A percentile compares a stretch with the other conserved stretches of the same genome.
phyloP scores from a whole-genome alignment of 2,888 invertebrate species.

The Dasysyrphus albostriatus region DNA sequence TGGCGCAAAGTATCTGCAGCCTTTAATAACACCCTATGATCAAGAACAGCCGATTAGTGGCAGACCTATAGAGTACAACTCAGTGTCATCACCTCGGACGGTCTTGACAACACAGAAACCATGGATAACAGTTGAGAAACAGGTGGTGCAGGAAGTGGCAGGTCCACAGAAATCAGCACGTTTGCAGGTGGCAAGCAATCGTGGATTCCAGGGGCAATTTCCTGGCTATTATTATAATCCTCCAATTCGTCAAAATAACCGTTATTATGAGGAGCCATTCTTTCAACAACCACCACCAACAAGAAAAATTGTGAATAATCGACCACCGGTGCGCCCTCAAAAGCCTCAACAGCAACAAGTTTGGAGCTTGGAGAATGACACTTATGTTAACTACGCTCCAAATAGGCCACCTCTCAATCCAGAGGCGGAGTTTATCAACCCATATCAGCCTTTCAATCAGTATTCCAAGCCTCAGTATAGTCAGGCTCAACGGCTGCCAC shows the following conservation, averaged over 20 bases:
- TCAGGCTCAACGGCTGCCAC: slow-evolving; percentile 67
- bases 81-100: slow-evolving; percentile 87
- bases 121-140: slow-evolving; percentile 80
- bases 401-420: slow-evolving; percentile 86
- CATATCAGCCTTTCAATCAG: slow-evolving; percentile 79
- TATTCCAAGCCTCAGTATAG: slow-evolving; percentile 70
- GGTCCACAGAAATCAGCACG: slow-evolving; percentile 70
- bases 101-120: slow-evolving; percentile 83
- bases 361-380: slow-evolving; percentile 85
- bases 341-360: slow-evolving; percentile 82
- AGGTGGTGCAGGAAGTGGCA: slow-evolving; percentile 77
- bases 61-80: slow-evolving; percentile 85
- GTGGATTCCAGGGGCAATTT: slow-evolving; percentile 80
- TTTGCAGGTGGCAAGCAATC: slow-evolving; percentile 76
- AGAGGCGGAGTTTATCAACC: slow-evolving; percentile 86
- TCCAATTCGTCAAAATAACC: slow-evolving; percentile 78
- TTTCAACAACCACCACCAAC: slow-evolving; percentile 76
- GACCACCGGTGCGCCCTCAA: slow-evolving; percentile 76
- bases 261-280: slow-evolving; percentile 78
- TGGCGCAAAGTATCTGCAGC: slow-evolving; percentile 80
- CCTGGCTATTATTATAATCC: slow-evolving; percentile 79
- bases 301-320: slow-evolving; percentile 43
- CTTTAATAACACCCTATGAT: slow-evolving; percentile 79
- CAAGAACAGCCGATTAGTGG: slow-evolving; percentile 73
- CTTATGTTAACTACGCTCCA: slow-evolving; percentile 89